These are phyloP conservation scores for Cliona cf. orientalis DNA, from an alignment of 37 sponge, comb jelly and placozoan genomes.

Conservation along the genomic window DNA sequence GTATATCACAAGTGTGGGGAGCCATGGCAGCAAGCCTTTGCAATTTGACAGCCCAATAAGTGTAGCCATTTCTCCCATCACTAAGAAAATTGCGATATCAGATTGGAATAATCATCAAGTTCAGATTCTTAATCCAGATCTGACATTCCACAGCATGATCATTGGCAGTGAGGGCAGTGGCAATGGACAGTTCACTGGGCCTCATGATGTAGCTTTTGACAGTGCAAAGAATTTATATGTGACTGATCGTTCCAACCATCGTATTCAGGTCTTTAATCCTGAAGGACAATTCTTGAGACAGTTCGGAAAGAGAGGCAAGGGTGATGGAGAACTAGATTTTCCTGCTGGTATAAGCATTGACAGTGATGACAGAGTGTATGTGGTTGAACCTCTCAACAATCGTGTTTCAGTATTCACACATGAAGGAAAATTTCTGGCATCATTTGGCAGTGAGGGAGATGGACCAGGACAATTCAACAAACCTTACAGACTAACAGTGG, in stretches of 20 bases:
- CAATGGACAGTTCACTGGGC: constrained; percentile 46
- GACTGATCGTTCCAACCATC: constrained; percentile 41
- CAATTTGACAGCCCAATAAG: constrained; percentile 46
- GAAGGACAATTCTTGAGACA: constrained; percentile 1
- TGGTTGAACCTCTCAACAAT: constrained; percentile 1
- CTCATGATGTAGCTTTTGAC: constrained; percentile 45
- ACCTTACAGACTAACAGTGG: too few relatives aligned
- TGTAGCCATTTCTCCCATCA: constrained; percentile 25
- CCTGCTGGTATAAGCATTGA: constrained; percentile 2
- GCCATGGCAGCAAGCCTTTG: constrained; percentile 21
- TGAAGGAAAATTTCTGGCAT: constrained; percentile 30
- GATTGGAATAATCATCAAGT: constrained; percentile 47
- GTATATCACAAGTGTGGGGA: constrained; percentile 33
- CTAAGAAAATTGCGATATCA: constrained; percentile 33
- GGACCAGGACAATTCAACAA: constrained; percentile 11
- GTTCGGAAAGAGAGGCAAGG: constrained; percentile 6
- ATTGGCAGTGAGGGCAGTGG: constrained; percentile 45
- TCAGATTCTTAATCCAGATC: constrained; percentile 53
- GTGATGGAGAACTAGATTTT: neutral
- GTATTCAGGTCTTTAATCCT: constrained; percentile 51
- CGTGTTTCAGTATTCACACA: constrained; percentile 15
- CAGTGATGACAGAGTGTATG: constrained; percentile 4
- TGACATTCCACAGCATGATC: constrained; percentile 35
- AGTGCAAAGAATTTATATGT: constrained; percentile 35
- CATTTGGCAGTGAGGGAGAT: constrained; percentile 47